phyloP scores from a whole-genome alignment of 2,113 vertebrate species.

The Hypanus sabinus region DNA sequence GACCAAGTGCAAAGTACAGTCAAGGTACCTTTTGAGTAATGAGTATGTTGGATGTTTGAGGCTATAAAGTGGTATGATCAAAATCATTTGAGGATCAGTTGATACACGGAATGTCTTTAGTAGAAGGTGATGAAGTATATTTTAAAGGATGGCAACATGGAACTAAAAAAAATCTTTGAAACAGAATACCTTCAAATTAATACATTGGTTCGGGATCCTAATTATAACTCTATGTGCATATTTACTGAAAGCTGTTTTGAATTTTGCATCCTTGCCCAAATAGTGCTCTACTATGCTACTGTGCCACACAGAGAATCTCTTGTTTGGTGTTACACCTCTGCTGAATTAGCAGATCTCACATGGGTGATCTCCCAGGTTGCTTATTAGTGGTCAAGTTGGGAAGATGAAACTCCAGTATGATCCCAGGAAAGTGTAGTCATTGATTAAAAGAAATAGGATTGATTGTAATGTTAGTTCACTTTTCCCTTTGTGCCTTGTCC shows the following conservation, averaged over 20 bases:
- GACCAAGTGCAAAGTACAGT: background rate
- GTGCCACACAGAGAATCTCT: background rate
- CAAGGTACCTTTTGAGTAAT: background rate
- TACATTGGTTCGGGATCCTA: background rate
- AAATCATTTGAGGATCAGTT: background rate
- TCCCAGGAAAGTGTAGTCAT: background rate
- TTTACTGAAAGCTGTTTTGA: background rate
- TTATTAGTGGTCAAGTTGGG: background rate
- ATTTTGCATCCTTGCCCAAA: background rate
- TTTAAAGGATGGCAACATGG: background rate
- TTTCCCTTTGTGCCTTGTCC: background rate
- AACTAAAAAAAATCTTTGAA: background rate
- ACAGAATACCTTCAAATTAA: background rate
- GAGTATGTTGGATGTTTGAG: background rate
- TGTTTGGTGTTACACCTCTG: background rate
- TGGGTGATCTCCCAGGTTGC: background rate
- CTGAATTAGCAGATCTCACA: background rate
- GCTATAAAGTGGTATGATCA: background rate
- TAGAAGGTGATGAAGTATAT: background rate
- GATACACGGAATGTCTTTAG: background rate
- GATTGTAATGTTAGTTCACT: background rate
- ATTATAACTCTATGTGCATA: background rate
- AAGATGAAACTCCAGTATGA: background rate
- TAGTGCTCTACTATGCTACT: background rate
- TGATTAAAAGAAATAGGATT: background rate